A percentile compares a stretch with the other conserved stretches of the same genome.
These are phyloP conservation scores for Triplophysa rosa DNA, from an alignment of 2,113 vertebrate genomes.

Conservation along the genomic window DNA sequence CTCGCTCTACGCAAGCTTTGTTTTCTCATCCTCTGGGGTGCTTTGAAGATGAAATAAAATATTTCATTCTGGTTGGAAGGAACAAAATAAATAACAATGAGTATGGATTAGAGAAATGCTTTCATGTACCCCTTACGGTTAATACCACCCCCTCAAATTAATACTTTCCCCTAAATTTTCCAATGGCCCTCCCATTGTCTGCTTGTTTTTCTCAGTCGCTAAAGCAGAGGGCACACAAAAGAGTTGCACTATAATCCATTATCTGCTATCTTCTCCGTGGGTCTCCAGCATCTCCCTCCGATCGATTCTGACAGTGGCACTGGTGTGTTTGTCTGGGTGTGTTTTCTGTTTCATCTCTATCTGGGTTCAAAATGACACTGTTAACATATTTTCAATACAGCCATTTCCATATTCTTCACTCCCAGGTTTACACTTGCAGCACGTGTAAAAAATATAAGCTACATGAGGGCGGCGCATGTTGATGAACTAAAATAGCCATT, in stretches of 20 bases:
- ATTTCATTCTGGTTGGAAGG: slow-evolving; percentile 43
- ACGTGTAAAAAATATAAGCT: neutral
- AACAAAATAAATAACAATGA: slow-evolving; percentile 29
- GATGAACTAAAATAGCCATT: neutral
- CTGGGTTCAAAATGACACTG: neutral
- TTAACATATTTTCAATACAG: neutral
- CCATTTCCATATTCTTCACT: neutral
- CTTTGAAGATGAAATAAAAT: slow-evolving; percentile 48
- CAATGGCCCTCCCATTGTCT: slow-evolving; percentile 36
- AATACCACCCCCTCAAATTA: neutral
- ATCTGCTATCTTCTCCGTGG: slow-evolving; percentile 50
- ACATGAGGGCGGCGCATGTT: neutral
- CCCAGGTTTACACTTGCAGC: neutral
- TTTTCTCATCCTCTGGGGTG: slow-evolving; percentile 3
- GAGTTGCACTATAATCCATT: slow-evolving; percentile 47
- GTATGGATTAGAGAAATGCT: slow-evolving; percentile 27
- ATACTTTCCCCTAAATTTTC: slow-evolving; percentile 19
- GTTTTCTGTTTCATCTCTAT: neutral
- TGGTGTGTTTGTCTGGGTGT: slow-evolving; percentile 19
- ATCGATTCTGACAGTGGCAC: slow-evolving; percentile 51
- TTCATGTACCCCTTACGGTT: slow-evolving; percentile 34
- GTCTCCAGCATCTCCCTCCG: slow-evolving; percentile 37
- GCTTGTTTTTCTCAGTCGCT: slow-evolving; percentile 15
- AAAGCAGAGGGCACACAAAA: slow-evolving; percentile 33
- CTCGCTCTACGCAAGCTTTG: neutral